A percentile compares a stretch with the other conserved stretches of the same genome.
phyloP scores from a whole-genome alignment of 2,888 invertebrate genomes.

The Drosophila seclusa region DNA sequence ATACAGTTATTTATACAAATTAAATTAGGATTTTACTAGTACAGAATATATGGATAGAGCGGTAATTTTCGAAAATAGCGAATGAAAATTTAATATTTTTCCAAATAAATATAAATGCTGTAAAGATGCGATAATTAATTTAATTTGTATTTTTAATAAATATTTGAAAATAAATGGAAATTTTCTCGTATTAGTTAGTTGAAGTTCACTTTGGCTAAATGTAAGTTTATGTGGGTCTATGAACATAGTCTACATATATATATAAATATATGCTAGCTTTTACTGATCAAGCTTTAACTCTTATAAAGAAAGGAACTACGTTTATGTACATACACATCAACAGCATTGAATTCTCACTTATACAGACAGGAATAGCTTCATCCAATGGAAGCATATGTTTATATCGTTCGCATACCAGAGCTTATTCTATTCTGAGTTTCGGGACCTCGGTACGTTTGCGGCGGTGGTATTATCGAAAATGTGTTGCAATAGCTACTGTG shows the following conservation, averaged over 20 bases:
- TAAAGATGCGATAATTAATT: neutral
- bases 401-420: conserved; percentile 81
- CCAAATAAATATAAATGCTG: neutral
- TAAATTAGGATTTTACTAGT: conserved; percentile 17
- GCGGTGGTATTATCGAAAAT: conserved; percentile 67
- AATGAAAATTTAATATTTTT: neutral
- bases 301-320: conserved; percentile 62
- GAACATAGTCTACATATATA: conserved; percentile 12
- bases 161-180: neutral
- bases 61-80: too few species aligned
- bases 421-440: conserved; percentile 79
- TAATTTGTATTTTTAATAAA: neutral
- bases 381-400: conserved; percentile 28
- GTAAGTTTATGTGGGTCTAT: conserved; percentile 3
- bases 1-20: conserved; percentile 30
- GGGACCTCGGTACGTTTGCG: conserved; percentile 66
- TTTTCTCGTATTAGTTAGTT: neutral
- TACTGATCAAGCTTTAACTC: conserved; percentile 17
- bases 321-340: conserved; percentile 46
- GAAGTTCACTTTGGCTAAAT: conserved; percentile 12
- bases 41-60: neutral
- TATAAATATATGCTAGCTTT: neutral
- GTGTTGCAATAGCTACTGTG: conserved; percentile 82
- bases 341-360: conserved; percentile 8
- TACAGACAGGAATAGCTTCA: conserved; percentile 25